Conservation (phyloP, 1,140 invertebrate genomes). For the Octopus sinensis region DNA sequence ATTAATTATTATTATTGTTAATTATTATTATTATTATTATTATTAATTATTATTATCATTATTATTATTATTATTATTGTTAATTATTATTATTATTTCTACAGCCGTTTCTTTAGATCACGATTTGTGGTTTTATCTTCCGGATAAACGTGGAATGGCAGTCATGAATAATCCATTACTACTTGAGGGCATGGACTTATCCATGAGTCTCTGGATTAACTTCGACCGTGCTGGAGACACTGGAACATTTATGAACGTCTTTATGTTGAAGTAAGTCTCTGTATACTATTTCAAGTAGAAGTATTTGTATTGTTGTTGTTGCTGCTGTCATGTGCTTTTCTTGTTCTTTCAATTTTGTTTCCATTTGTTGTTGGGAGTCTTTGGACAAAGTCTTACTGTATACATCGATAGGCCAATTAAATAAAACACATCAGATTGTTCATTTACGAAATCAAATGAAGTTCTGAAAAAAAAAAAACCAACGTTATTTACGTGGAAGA, state of each 20-base stretch:
- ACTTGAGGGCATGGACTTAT: constrained; percentile 62
- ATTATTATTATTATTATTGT: neutral
- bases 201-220: constrained; percentile 92
- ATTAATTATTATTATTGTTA: neutral
- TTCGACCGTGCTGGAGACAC: constrained; percentile 84
- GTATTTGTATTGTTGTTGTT: no score
- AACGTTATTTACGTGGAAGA: no score
- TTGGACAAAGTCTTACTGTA: no score
- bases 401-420: no score
- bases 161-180: constrained; percentile 34
- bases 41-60: neutral
- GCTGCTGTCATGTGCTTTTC: no score
- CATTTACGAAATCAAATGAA: no score
- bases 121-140: constrained; percentile 40
- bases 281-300: neutral
- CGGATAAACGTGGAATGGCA: constrained; percentile 29
- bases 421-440: no score
- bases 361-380: no score
- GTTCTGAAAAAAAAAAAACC: no score
- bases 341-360: no score
- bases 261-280: constrained; percentile 56
- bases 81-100: neutral
- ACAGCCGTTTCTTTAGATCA: constrained; percentile 38
- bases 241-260: constrained; percentile 91
- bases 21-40: neutral